These are phyloP conservation scores for Drosophila phalerata DNA, from an alignment of 2,888 invertebrate species.

Conservation along the genomic window DNA sequence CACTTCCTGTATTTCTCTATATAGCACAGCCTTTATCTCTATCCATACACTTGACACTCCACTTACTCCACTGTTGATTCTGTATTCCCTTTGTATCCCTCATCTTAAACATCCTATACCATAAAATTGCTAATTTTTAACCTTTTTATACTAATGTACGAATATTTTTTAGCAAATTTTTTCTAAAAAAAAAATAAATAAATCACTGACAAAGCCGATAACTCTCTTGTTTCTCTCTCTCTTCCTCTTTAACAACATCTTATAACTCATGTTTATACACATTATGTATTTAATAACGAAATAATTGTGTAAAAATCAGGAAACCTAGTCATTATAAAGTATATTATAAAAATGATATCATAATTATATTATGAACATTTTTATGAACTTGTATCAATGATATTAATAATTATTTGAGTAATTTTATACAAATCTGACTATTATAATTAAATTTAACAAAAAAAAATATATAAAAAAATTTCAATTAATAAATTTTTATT, in stretches of 20 bases:
- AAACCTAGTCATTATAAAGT: too few species aligned
- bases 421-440: too few species aligned
- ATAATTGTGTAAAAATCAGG: background rate
- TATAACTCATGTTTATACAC: too few species aligned
- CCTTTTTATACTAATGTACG: slow-evolving; percentile 15
- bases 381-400: too few species aligned
- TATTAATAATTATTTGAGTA: too few species aligned
- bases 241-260: background rate
- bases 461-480: too few species aligned
- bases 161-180: slow-evolving; percentile 34
- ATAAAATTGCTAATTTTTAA: slow-evolving; percentile 13
- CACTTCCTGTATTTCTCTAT: slow-evolving; percentile 12
- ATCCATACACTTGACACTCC: background rate
- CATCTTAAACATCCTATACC: background rate
- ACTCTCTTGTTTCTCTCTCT: background rate
- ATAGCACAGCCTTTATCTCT: background rate
- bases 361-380: too few species aligned
- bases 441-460: too few species aligned
- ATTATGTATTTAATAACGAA: too few species aligned
- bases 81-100: background rate
- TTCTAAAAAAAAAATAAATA: slow-evolving; percentile 23
- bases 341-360: too few species aligned
- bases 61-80: too few species aligned
- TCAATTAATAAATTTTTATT: too few species aligned
- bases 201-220: slow-evolving; percentile 6